Percentiles rank a stretch among this genome's conserved stretches.
Conservation (phyloP, 35 echinoderm and acorn worm species). For the Apostichopus parvimensis region DNA sequence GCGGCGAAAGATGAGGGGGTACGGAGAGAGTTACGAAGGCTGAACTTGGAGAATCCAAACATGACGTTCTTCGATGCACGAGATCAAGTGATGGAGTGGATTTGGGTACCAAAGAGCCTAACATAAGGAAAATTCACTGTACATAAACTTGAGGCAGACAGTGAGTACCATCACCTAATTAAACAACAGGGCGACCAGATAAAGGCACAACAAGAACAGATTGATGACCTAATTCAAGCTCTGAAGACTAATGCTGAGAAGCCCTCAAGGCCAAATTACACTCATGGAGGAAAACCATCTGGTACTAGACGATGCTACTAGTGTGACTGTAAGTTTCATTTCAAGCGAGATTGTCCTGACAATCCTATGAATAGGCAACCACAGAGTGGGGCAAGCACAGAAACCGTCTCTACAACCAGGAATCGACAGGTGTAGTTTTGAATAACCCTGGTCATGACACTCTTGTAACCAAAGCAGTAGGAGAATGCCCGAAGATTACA, state of each 20-base stretch:
- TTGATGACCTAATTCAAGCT: conserved; percentile 22
- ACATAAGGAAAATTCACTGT: no score
- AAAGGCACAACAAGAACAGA: conserved; percentile 59
- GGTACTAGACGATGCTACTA: no score
- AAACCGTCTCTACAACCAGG: background rate
- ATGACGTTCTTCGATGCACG: background rate
- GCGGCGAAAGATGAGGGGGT: background rate
- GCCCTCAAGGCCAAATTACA: no score
- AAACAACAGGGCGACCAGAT: conserved; percentile 50
- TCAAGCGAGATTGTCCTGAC: no score
- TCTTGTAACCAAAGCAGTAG: conserved; percentile 27
- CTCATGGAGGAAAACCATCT: no score
- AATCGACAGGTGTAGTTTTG: background rate
- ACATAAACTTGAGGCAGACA: no score
- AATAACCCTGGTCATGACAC: background rate
- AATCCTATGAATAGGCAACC: no score
- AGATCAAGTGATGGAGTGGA: background rate
- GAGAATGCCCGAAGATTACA: conserved; percentile 43
- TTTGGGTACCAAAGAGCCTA: background rate
- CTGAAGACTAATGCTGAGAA: no score
- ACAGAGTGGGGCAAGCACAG: no score
- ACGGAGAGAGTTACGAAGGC: background rate
- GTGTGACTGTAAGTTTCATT: no score
- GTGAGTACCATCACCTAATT: no score
- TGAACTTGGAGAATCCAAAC: background rate